Percentiles rank a stretch among this genome's conserved stretches.
Evolutionary conservation across 2,888 invertebrate genomes (phyloP).

Genomic region (Nephrocerus scutellatus): DNA sequence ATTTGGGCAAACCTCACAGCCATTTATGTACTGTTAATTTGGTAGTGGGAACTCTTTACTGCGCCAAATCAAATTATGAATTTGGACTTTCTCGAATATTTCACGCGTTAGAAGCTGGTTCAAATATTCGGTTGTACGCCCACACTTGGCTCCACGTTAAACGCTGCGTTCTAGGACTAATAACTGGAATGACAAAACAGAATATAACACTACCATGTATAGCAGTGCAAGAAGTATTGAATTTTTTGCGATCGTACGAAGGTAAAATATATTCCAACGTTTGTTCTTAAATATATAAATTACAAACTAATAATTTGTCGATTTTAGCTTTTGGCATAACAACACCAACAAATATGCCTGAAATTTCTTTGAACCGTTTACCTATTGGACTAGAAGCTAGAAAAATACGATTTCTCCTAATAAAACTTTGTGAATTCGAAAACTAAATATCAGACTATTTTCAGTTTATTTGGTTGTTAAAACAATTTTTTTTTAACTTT

Average conservation of each 20-base stretch:
- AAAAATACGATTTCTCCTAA: slow-evolving; percentile 39
- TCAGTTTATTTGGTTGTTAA: too few species aligned
- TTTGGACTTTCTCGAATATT: slow-evolving; percentile 97
- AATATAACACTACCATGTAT: slow-evolving; percentile 73
- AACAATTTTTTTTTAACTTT: too few species aligned
- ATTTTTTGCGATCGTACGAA: slow-evolving; percentile 82
- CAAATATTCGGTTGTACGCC: slow-evolving; percentile 72
- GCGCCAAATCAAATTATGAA: slow-evolving; percentile 97
- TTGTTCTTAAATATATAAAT: neutral
- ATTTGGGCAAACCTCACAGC: slow-evolving; percentile 82
- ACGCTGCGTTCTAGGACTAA: slow-evolving; percentile 81
- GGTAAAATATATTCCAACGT: too few species aligned
- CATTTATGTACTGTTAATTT: slow-evolving; percentile 98
- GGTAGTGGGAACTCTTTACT: slow-evolving; percentile 96
- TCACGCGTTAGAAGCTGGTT: slow-evolving; percentile 66
- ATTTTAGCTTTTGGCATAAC: slow-evolving; percentile 38
- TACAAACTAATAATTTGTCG: neutral
- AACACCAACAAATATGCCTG: slow-evolving; percentile 41
- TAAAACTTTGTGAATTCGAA: slow-evolving; percentile 45
- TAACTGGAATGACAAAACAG: slow-evolving; percentile 79
- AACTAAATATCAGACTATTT: slow-evolving; percentile 21
- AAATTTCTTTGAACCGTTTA: too few species aligned
- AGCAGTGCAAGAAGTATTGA: slow-evolving; percentile 73
- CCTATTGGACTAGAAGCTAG: slow-evolving; percentile 46
- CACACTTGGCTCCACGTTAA: slow-evolving; percentile 99